A percentile compares a stretch with the other conserved stretches of the same genome.
These are phyloP conservation scores for Pocota personata DNA, from an alignment of 2,888 invertebrate species.

Conservation along the genomic window DNA sequence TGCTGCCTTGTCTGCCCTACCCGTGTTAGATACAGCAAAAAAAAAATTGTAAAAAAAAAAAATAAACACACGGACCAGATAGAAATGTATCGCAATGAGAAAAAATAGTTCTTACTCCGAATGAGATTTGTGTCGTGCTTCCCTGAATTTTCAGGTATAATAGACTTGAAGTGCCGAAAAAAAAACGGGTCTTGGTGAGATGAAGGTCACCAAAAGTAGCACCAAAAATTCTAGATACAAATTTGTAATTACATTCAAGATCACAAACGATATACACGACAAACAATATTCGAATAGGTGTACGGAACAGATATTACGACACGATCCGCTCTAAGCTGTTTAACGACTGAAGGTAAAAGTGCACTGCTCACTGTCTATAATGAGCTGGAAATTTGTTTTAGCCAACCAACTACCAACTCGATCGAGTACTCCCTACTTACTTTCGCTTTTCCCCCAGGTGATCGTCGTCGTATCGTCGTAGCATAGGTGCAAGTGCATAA, in stretches of 20 bases:
- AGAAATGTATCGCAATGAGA: constrained; percentile 58
- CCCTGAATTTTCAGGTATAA: constrained; percentile 8
- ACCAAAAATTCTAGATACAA: constrained; percentile 11
- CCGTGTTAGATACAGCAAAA: constrained; percentile 33
- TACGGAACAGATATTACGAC: constrained; percentile 18
- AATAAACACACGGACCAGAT: constrained; percentile 31
- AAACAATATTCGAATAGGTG: background rate
- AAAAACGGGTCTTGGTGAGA: background rate
- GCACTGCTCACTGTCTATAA: constrained; percentile 48
- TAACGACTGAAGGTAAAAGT: constrained; percentile 67
- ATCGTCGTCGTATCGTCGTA: constrained; percentile 7
- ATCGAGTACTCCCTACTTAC: constrained; percentile 54
- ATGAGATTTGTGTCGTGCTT: constrained; percentile 27
- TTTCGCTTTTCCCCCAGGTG: constrained; percentile 67
- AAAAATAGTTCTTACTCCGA: constrained; percentile 45
- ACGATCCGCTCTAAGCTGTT: constrained; percentile 48
- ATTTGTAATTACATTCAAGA: background rate
- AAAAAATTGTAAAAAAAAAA: background rate
- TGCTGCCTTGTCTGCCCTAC: constrained; percentile 54
- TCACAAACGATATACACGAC: background rate
- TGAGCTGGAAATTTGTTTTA: constrained; percentile 20
- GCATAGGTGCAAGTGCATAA: constrained; percentile 43
- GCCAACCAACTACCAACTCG: constrained; percentile 1
- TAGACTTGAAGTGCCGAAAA: background rate
- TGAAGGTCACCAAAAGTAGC: constrained; percentile 28